Conservation (phyloP, 2,797 vertebrate genomes). For the Pagetopsis macropterus region DNA sequence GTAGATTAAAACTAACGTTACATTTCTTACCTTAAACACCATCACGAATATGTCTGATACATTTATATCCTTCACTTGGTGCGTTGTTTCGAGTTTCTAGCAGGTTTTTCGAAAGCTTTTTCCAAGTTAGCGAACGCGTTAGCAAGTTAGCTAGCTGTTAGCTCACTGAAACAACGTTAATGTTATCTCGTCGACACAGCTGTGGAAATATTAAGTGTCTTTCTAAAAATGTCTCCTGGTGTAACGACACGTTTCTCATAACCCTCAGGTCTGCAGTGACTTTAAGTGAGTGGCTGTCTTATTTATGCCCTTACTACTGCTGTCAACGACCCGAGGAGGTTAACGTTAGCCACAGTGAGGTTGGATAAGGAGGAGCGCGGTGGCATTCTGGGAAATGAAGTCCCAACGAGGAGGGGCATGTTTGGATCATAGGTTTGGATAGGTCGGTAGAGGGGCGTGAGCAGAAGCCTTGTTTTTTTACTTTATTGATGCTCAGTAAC, state of each 20-base stretch:
- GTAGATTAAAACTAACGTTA: not conserved
- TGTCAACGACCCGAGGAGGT: conserved; percentile 50
- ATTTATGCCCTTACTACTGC: conserved; percentile 33
- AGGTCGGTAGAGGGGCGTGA: conserved; percentile 79
- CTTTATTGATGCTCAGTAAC: no score
- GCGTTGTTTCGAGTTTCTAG: conserved; percentile 9
- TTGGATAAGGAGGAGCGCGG: conserved; percentile 67
- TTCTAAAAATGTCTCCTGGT: not conserved
- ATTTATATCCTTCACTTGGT: not conserved
- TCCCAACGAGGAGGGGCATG: conserved; percentile 10
- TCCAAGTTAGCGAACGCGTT: conserved; percentile 39
- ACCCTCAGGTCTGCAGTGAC: conserved; percentile 36
- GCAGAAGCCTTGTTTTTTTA: not conserved
- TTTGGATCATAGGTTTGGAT: conserved; percentile 72
- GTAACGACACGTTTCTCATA: not conserved
- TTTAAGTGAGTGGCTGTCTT: conserved; percentile 47
- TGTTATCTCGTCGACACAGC: conserved; percentile 12
- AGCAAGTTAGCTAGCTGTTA: conserved; percentile 64
- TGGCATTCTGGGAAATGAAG: conserved; percentile 82
- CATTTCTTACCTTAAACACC: conserved; percentile 55
- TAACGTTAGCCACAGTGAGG: conserved; percentile 38
- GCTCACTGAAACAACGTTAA: conserved; percentile 48
- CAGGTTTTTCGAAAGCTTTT: conserved; percentile 19
- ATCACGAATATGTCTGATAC: not conserved
- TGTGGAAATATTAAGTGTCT: not conserved